These are phyloP conservation scores for Euphydryas editha DNA, from an alignment of 2,888 invertebrate genomes.

Conservation along the genomic window DNA sequence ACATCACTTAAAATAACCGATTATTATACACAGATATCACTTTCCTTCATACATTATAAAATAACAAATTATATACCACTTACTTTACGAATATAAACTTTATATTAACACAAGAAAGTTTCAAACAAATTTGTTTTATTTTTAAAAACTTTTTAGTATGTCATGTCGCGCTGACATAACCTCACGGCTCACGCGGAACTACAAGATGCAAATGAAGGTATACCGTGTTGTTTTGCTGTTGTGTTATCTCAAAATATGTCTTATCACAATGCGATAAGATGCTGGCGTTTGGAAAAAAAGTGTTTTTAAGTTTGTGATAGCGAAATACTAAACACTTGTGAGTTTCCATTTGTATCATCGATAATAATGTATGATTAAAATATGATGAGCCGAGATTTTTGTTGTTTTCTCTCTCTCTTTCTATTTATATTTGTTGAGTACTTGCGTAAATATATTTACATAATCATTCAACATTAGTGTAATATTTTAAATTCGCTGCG, in stretches of 20 bases:
- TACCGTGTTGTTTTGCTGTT: neutral
- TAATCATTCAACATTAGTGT: no score
- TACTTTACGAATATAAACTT: neutral
- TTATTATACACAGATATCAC: no score
- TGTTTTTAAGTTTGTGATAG: slow-evolving; percentile 22
- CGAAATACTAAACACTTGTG: slow-evolving; percentile 7
- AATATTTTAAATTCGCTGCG: no score
- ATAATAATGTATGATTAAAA: neutral
- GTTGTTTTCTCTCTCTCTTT: no score
- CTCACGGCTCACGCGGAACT: neutral
- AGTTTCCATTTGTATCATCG: slow-evolving; percentile 22
- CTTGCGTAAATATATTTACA: no score
- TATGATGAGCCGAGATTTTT: neutral
- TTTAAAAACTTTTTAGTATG: neutral
- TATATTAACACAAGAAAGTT: neutral
- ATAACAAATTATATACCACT: neutral
- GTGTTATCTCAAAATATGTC: slow-evolving; percentile 32
- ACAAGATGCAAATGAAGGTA: neutral
- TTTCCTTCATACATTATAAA: neutral
- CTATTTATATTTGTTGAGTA: no score
- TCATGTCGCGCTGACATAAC: neutral
- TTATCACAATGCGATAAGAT: slow-evolving; percentile 40
- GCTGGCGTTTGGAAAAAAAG: neutral
- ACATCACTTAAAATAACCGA: no score
- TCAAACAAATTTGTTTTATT: neutral